Base-by-base conservation (phyloP, 2,113 vertebrate species). In the Promerops cafer region DNA sequence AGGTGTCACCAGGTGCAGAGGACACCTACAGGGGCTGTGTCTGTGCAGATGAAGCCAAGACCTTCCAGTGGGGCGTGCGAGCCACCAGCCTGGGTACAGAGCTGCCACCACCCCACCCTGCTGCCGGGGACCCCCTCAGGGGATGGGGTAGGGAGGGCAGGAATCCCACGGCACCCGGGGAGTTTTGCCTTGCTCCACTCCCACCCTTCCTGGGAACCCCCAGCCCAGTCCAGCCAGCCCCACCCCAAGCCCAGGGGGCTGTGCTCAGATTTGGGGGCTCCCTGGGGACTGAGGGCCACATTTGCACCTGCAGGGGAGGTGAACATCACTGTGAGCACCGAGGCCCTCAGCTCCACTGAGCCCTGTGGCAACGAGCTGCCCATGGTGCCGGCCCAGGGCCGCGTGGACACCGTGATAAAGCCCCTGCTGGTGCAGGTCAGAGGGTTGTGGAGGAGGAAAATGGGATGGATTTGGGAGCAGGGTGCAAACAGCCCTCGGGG, bases 341-440 rank as follows among this genome's bases (percentile, higher is more conserved):
- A 95, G 87, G 97, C 94, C 16, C 39, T 97, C 52, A 72, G 37
- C 60, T 93, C 96, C 42, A 19, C n/a, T 0, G 87, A 97, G 66
- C 72, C 89, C 71, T 97, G 97, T 1, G 76, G 89, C 66, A 93
- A 92, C 0, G 71, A 97, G 91, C 31, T 59, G 47, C 91, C 95
- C 2, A 23, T 96, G 66, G 83, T 96, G 35, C 96, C 91, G 0
- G 20, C 63, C 33, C 93, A 89, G 42, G 96, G 94, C 6, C 70
- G 2, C 0, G 13, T 88, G 83, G 97, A 97, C 89, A 96, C 91
- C 0, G n/a, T 96, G 60, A 96, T 91, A 70, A 97, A 95, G 84
- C 89, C 91, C 27, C 83, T 97, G 75, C 56, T 93, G 70, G 95
- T 97, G 79, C 91, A 97, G 97, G 97, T 97, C 57, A 82, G 95